Conservation (phyloP, 1,140 invertebrate genomes). For the Conopomorpha cramerella region DNA sequence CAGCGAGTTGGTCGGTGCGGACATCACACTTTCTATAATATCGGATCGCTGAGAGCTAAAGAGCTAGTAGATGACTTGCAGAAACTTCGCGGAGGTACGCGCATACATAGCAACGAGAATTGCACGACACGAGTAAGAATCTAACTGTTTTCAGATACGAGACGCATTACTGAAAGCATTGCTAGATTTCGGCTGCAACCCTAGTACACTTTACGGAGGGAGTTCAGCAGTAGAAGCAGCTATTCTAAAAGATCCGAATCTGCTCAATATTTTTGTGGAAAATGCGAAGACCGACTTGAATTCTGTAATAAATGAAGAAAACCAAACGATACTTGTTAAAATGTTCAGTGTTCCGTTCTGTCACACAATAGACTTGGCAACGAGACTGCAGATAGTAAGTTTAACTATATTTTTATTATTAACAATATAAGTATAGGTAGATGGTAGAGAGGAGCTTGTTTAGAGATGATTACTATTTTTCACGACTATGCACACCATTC, state of each 20-base stretch:
- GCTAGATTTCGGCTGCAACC: constrained; percentile 24
- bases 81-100: too few species aligned
- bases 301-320: constrained; percentile 23
- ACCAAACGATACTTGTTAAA: constrained; percentile 36
- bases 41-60: too few species aligned
- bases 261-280: constrained; percentile 26
- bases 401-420: constrained; percentile 2
- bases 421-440: too few species aligned
- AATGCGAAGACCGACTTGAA: constrained; percentile 26
- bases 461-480: too few species aligned
- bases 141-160: constrained; percentile 18
- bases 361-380: constrained; percentile 12
- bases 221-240: constrained; percentile 26
- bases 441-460: too few species aligned
- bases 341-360: constrained; percentile 27
- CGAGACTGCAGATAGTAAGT: constrained; percentile 22
- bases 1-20: too few species aligned
- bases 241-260: constrained; percentile 17
- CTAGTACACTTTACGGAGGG: constrained; percentile 24
- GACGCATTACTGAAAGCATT: constrained; percentile 22
- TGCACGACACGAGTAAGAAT: too few species aligned
- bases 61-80: too few species aligned
- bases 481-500: too few species aligned
- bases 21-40: too few species aligned
- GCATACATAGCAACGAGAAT: not conserved